phyloP scores from a whole-genome alignment of 2,888 invertebrate genomes.

The Alloplasta piceator region DNA sequence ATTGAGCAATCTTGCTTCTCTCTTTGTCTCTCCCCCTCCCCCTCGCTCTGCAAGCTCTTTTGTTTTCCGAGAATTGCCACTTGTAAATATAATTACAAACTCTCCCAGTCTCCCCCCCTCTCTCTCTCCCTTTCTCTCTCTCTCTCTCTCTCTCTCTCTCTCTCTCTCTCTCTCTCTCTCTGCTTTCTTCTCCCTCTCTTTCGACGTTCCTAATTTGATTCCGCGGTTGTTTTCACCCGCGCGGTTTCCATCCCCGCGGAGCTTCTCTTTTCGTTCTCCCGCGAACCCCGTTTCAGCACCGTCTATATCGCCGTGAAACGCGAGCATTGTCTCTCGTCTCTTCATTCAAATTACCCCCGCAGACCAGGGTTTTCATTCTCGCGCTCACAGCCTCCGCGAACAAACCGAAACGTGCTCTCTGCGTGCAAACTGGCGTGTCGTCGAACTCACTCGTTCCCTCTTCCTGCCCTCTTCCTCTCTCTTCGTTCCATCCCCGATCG shows the following conservation, averaged over 20 bases:
- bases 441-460: constrained; percentile 47
- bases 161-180: no score
- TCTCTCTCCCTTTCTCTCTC: no score
- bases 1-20: constrained; percentile 81
- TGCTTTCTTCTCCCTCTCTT: no score
- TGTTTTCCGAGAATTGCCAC: constrained; percentile 81
- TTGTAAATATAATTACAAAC: constrained; percentile 83
- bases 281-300: constrained; percentile 44
- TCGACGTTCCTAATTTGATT: constrained; percentile 81
- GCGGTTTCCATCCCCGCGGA: constrained; percentile 58
- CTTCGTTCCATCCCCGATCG: constrained; percentile 50
- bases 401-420: constrained; percentile 51
- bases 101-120: constrained; percentile 67
- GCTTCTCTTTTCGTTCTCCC: constrained; percentile 46
- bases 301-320: constrained; percentile 63
- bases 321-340: constrained; percentile 82
- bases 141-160: no score
- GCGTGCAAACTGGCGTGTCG: constrained; percentile 52
- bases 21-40: constrained; percentile 46
- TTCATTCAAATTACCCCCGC: constrained; percentile 82
- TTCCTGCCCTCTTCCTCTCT: constrained; percentile 37
- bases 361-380: constrained; percentile 76
- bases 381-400: constrained; percentile 50
- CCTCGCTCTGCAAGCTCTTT: constrained; percentile 70
- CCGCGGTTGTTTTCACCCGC: constrained; percentile 82